A percentile compares a stretch with the other conserved stretches of the same genome.
phyloP scores from a whole-genome alignment of 2,113 vertebrate species.

The Nycticryphes semicollaris region DNA sequence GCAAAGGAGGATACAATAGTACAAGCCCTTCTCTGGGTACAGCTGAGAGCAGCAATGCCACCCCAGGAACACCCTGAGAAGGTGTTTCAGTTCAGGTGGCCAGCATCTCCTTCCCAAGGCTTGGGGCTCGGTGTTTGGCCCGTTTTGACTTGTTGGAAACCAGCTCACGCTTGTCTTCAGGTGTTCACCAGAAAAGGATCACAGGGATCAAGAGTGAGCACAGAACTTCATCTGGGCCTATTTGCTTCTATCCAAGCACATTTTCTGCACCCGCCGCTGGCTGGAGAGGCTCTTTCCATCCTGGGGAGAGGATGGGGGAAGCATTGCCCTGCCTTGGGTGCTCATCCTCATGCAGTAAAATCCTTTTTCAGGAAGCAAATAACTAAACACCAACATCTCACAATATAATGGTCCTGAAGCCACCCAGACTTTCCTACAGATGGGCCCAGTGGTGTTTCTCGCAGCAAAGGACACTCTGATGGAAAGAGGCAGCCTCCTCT shows the following conservation, averaged over 20 bases:
- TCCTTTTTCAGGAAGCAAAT: neutral
- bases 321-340: neutral
- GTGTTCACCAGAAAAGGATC: neutral
- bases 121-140: fast-evolving
- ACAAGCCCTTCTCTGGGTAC: neutral
- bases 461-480: neutral
- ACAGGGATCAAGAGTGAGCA: neutral
- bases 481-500: neutral
- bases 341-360: neutral
- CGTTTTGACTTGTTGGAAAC: neutral
- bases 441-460: fast-evolving
- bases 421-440: neutral
- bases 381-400: neutral
- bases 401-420: neutral
- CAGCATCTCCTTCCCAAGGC: neutral
- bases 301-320: neutral
- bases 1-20: fast-evolving
- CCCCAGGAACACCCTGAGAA: neutral
- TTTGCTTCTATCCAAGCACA: neutral
- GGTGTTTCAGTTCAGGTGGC: fast-evolving
- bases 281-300: neutral
- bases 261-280: fast-evolving
- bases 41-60: neutral
- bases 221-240: neutral
- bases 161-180: fast-evolving